Conservation (phyloP, 2,113 vertebrate species). For the Grus americana region DNA sequence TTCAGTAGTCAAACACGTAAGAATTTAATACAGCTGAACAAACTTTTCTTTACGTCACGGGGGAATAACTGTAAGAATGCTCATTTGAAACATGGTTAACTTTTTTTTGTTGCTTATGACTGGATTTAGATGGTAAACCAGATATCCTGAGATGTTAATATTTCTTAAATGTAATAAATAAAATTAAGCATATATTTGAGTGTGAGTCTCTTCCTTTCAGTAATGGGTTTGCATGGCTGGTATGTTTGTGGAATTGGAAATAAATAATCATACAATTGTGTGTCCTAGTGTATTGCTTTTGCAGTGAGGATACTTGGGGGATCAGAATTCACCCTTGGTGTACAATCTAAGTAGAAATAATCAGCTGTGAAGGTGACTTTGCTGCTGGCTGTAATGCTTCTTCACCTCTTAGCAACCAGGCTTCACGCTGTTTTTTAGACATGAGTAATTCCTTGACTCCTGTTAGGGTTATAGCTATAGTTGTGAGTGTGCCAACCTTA, state of each 20-base stretch:
- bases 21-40: conserved; percentile 66
- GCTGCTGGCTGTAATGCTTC: neutral
- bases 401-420: neutral
- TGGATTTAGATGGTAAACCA: conserved; percentile 76
- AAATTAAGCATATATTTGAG: conserved; percentile 70
- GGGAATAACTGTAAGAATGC: conserved; percentile 72
- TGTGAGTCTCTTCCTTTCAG: conserved; percentile 68
- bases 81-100: conserved; percentile 77
- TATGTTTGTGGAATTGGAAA: neutral
- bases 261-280: neutral
- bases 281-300: neutral
- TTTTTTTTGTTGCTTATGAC: conserved; percentile 79
- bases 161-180: conserved; percentile 82
- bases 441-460: accelerated
- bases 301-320: too few species aligned
- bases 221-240: neutral
- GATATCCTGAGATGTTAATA: conserved; percentile 81
- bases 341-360: neutral
- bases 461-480: neutral
- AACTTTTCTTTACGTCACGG: conserved; percentile 70
- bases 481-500: neutral
- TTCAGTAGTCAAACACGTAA: conserved; percentile 53
- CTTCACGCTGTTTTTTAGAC: neutral
- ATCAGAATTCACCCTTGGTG: neutral
- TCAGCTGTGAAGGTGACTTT: too few species aligned